Conservation (phyloP, 1,140 invertebrate species). For the Orius insidiosus region DNA sequence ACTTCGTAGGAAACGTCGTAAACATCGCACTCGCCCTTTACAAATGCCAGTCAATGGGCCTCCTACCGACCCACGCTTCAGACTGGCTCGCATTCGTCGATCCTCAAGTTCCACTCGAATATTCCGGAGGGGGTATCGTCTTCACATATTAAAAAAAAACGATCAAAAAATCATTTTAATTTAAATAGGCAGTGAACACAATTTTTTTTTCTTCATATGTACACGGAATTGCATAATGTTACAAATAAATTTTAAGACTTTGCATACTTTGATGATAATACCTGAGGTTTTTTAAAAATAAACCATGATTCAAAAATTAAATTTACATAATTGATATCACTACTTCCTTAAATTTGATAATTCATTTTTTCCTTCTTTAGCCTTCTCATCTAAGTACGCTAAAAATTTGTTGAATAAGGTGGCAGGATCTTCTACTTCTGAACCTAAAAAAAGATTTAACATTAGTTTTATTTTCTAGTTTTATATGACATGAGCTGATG, state of each 20-base stretch:
- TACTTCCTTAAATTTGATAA: neutral
- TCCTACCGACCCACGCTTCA: conserved; percentile 91
- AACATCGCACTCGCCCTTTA: conserved; percentile 87
- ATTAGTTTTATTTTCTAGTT: too few relatives aligned
- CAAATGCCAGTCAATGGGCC: conserved; percentile 97
- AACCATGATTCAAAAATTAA: too few relatives aligned
- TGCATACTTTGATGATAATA: too few relatives aligned
- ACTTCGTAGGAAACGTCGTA: conserved; percentile 84
- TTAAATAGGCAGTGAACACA: neutral
- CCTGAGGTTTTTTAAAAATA: too few relatives aligned
- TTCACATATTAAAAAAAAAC: conserved; percentile 33
- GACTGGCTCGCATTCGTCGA: conserved; percentile 98
- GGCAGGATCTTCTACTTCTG: conserved; percentile 60
- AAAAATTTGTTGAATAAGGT: conserved; percentile 35
- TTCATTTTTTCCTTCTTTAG: conserved; percentile 13
- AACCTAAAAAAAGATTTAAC: conserved; percentile 36
- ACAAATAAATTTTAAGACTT: too few relatives aligned
- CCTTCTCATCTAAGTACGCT: conserved; percentile 18
- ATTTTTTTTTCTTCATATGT: too few relatives aligned
- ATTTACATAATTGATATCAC: neutral
- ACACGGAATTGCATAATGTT: too few relatives aligned
- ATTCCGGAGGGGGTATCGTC: conserved; percentile 67
- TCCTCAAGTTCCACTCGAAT: conserved; percentile 71
- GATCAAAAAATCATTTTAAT: conserved; percentile 2
- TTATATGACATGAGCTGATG: too few relatives aligned